Conservation (phyloP, 2,888 invertebrate genomes). For the Hydropsyche betteni region DNA sequence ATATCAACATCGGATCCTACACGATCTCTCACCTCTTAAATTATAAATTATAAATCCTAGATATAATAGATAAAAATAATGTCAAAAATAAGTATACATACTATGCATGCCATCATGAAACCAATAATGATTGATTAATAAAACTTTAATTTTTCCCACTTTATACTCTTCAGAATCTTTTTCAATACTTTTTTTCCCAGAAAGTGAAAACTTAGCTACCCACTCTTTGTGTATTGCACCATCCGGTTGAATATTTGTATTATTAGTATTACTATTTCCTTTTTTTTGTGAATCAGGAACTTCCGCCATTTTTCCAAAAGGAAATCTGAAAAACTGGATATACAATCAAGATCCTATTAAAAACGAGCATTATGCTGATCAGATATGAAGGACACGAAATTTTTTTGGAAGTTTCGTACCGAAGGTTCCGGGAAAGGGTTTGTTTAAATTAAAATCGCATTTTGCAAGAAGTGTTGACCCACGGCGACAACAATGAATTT, state of each 20-base stretch:
- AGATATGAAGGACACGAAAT: too few relatives aligned
- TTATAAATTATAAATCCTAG: too few relatives aligned
- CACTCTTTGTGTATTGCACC: too few relatives aligned
- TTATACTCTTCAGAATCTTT: background rate
- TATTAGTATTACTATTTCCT: too few relatives aligned
- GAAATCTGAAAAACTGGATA: too few relatives aligned
- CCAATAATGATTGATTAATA: background rate
- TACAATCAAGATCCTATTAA: too few relatives aligned
- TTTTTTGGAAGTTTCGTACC: too few relatives aligned
- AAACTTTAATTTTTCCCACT: background rate
- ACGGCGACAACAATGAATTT: conserved; percentile 17
- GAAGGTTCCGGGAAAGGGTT: too few relatives aligned
- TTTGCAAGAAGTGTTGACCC: conserved; percentile 1
- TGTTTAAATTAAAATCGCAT: background rate
- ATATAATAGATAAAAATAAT: background rate
- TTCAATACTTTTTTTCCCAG: background rate
- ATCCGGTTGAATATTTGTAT: too few relatives aligned
- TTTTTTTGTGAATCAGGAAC: too few relatives aligned
- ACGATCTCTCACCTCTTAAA: background rate
- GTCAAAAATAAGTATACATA: background rate
- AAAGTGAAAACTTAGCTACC: background rate
- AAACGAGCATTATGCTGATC: too few relatives aligned
- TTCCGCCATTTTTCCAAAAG: too few relatives aligned
- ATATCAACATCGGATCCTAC: background rate
- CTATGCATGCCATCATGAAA: background rate